Evolutionary conservation across 2,888 invertebrate genomes (phyloP), one percentile per base, ranked within the genome.

Genomic region (Platycnemis pennipes): DNA sequence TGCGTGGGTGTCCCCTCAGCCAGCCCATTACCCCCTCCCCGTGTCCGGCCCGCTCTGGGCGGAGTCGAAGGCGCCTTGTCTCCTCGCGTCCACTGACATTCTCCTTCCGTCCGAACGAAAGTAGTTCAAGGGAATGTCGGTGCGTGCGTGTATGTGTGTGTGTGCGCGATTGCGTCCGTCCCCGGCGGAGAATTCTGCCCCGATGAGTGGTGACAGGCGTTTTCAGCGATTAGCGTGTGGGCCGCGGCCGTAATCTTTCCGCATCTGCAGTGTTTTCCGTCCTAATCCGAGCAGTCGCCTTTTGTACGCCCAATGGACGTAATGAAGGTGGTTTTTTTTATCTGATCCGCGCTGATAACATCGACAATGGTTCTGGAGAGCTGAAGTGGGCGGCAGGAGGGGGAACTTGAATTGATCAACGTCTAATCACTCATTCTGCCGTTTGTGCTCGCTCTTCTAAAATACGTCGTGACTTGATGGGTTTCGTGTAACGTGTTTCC

Each of bases 101-200:
- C 46, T 87, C 45, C 87, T n/a, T 45, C 45, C 87, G 44, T 87
- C 87, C 87, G 87, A 87, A n/a, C 87, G 87, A 87, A 87, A 87
- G 87, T 87, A 87, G 87, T 87, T 46, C 87, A 87, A 87, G 87
- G 87, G 46, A 87, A 44, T 87, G 31, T 5, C 87, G 26, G 45
- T 86, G 42, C 44, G 87, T 31, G 31, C 46, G 46, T 77, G 77
- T 77, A n/a, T 77, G 26, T 77, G 77, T 86, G 42, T 86, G 87
- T 86, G 42, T 86, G 87, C 7, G 31, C 46, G 46, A 46, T 46
- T 87, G 87, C 46, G 87, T 42, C 45, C 37, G 87, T 44, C 87
- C 26, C n/a, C 46, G 45, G 87, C 45, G 45, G 87, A 45, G 44
- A 87, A 87, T 31, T 87, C 46, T 46, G 86, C 87, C 46, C 87